A percentile compares a stretch with the other conserved stretches of the same genome.
These are phyloP conservation scores for Brenthis hecate DNA, from an alignment of 2,888 invertebrate genomes.

Conservation along the genomic window DNA sequence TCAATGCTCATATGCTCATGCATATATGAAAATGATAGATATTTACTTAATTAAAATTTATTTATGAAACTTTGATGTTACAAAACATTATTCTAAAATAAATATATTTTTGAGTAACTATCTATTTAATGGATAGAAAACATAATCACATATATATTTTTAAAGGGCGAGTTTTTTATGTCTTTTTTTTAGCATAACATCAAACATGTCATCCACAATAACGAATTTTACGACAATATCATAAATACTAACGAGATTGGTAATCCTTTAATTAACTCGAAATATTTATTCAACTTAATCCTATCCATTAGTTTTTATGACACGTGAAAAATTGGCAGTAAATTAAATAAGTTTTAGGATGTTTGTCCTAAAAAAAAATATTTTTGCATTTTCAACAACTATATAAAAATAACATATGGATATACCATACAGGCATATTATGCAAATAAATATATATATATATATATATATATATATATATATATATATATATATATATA, in stretches of 20 bases:
- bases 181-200: background rate
- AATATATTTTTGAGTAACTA: no score
- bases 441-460: no score
- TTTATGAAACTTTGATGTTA: no score
- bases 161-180: no score
- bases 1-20: no score
- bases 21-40: no score
- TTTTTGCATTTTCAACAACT: background rate
- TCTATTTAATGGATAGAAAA: no score
- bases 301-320: conserved; percentile 24
- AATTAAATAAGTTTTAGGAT: conserved; percentile 19
- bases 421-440: background rate
- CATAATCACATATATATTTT: no score
- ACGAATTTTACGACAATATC: conserved; percentile 8
- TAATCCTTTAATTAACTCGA: conserved; percentile 26
- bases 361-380: conserved; percentile 13
- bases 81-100: no score
- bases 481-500: no score
- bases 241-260: conserved; percentile 22
- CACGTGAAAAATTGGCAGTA: conserved; percentile 20
- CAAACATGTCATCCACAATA: conserved; percentile 10
- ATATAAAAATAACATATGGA: conserved; percentile 4
- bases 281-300: conserved; percentile 18
- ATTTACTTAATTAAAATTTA: no score
- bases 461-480: no score